Base-by-base conservation (phyloP, 37 sponge, comb jelly and placozoan species). In the Chondrosia reniformis region DNA sequence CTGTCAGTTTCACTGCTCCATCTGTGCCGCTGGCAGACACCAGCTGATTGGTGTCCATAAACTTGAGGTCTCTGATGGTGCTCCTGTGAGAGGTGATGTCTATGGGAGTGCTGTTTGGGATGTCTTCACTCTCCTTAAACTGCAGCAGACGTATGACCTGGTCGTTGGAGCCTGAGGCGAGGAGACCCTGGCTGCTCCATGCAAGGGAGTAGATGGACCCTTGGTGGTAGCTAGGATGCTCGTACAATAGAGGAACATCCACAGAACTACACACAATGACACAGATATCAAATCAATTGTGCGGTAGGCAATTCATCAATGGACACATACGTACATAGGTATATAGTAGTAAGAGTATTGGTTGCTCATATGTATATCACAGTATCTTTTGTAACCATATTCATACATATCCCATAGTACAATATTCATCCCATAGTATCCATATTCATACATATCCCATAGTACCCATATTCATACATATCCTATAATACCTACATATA, bases 81-180 rank as follows among this genome's bases (percentile, higher is more conserved):
- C 96, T 85, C 28, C 59, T 56, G 52, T 82, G 83, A 0, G 77
- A 24, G 7, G 38, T 42, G 8, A 76, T 1, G 37, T 33, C 71
- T 27, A 43, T 40, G 4, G 75, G 55, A 6, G 77, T 37, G 1
- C 33, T 45, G 52, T 33, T 10, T 8, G 37, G 22, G 0, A 62
- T 27, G 43, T 17, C 45, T 9, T 76, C 33, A 10, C 38, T 39
- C 0, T 41, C 28, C 31, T 84, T 56, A n/a, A 62, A 78, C 41
- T 59, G 57, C 46, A 95, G 73, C 1, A 95, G 79, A 21, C 75
- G 52, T 21, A 95, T 78, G 36, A 80, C 45, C 49, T 95, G 86
- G 74, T 95, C 96, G 63, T 95, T 95, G 33, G 94, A 93, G 2
- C 96, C 98, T 31, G 98, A 95, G 22, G 96, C 98, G 24, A 97